phyloP scores from a whole-genome alignment of 2,113 vertebrate species.

The Thomomys bottae region DNA sequence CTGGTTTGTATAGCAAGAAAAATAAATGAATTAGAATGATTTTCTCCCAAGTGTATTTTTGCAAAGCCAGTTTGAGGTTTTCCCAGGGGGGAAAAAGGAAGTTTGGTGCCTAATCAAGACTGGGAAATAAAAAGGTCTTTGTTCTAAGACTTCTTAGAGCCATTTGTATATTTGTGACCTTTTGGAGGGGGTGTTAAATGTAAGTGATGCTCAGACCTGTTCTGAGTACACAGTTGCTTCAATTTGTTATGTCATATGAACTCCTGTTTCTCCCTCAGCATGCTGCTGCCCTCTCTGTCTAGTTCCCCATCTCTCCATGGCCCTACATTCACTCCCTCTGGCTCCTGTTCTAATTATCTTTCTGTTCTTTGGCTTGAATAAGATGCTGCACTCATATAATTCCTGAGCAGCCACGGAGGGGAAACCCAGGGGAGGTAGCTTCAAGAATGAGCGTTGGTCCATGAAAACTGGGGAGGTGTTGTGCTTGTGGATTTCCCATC shows the following conservation, averaged over 20 bases:
- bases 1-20: neutral
- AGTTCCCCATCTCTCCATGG: too few species aligned
- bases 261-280: neutral
- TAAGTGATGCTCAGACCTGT: neutral
- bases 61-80: neutral
- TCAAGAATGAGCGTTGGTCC: neutral
- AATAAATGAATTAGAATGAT: neutral
- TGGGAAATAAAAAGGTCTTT: neutral
- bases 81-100: neutral
- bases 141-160: neutral
- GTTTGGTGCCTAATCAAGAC: neutral
- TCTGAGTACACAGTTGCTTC: neutral
- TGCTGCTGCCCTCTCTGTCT: neutral
- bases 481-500: rapidly evolving
- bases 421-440: neutral
- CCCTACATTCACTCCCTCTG: neutral
- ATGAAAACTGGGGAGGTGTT: neutral
- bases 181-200: neutral
- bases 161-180: neutral
- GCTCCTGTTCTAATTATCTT: neutral
- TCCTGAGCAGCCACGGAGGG: neutral
- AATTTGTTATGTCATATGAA: neutral
- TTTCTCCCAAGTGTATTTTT: neutral
- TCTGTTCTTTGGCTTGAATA: neutral
- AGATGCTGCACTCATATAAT: neutral